Evolutionary conservation across 2,113 vertebrate genomes (phyloP).

Genomic region (Cynoglossus semilaevis): DNA sequence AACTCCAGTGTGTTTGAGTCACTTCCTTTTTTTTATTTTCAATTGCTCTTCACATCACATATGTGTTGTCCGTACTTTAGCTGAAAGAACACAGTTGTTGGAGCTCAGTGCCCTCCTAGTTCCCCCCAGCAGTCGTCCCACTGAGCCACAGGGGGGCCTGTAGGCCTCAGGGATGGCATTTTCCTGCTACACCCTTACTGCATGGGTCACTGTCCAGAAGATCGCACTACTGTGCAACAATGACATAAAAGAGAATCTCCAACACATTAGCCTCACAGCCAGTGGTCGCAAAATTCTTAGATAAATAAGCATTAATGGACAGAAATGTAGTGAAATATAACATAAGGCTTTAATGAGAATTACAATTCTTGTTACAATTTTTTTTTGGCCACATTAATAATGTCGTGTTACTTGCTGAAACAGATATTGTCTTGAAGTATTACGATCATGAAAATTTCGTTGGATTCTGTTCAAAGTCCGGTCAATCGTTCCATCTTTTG

Average conservation of each 20-base stretch:
- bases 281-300: slow-evolving; percentile 17
- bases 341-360: too few species aligned
- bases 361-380: too few species aligned
- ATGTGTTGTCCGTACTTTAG: background rate
- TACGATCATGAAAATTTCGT: too few species aligned
- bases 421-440: too few species aligned
- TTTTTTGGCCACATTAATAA: too few species aligned
- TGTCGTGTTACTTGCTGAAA: too few species aligned
- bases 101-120: background rate
- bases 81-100: slow-evolving; percentile 3
- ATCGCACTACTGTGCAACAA: slow-evolving; percentile 37
- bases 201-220: slow-evolving; percentile 60
- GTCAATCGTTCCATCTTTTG: too few species aligned
- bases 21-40: slow-evolving; percentile 8
- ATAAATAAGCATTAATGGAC: background rate
- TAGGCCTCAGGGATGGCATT: slow-evolving; percentile 37
- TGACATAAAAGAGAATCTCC: slow-evolving; percentile 25
- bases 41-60: background rate
- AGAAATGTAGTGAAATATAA: background rate
- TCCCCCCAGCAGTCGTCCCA: slow-evolving; percentile 15
- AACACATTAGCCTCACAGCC: slow-evolving; percentile 14
- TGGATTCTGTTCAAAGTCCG: too few species aligned
- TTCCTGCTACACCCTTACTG: slow-evolving; percentile 38
- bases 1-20: background rate
- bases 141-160: slow-evolving; percentile 40